These are phyloP conservation scores for Sesamia inferens DNA, from an alignment of 2,888 invertebrate genomes.

Conservation along the genomic window DNA sequence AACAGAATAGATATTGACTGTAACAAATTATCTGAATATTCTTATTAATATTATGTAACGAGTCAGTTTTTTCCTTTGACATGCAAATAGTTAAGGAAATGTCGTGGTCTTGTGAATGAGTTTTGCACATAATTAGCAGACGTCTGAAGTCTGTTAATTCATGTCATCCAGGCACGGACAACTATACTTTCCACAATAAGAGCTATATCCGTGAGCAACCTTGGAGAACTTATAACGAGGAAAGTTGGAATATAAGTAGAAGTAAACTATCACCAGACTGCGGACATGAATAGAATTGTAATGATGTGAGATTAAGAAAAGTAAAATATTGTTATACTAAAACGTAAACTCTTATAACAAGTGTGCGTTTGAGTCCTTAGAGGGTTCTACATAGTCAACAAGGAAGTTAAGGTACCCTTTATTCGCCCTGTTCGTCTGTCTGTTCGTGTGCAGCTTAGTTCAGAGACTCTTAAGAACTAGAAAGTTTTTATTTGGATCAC, in stretches of 20 bases:
- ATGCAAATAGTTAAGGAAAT: constrained; percentile 49
- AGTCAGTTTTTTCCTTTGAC: constrained; percentile 28
- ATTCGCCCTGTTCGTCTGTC: too few species aligned
- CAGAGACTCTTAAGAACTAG: too few species aligned
- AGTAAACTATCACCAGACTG: neutral
- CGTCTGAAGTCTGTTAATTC: constrained; percentile 35
- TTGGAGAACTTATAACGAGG: constrained; percentile 21
- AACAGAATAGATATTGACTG: neutral
- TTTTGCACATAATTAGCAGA: constrained; percentile 13
- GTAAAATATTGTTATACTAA: too few species aligned
- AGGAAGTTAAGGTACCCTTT: too few species aligned
- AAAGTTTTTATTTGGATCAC: too few species aligned
- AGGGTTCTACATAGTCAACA: too few species aligned
- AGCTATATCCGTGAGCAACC: constrained; percentile 7
- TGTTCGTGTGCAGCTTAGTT: too few species aligned
- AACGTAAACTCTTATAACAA: too few species aligned
- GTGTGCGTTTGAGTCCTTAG: too few species aligned
- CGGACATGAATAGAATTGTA: neutral
- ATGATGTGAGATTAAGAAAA: neutral
- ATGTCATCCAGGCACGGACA: neutral
- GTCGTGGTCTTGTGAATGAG: constrained; percentile 12
- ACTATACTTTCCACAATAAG: constrained; percentile 13
- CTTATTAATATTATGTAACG: constrained; percentile 10
- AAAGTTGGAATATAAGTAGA: neutral
- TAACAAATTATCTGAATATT: constrained; percentile 6